Conservation (phyloP, 2,888 invertebrate genomes). For the Ceratothoa steindachneri region DNA sequence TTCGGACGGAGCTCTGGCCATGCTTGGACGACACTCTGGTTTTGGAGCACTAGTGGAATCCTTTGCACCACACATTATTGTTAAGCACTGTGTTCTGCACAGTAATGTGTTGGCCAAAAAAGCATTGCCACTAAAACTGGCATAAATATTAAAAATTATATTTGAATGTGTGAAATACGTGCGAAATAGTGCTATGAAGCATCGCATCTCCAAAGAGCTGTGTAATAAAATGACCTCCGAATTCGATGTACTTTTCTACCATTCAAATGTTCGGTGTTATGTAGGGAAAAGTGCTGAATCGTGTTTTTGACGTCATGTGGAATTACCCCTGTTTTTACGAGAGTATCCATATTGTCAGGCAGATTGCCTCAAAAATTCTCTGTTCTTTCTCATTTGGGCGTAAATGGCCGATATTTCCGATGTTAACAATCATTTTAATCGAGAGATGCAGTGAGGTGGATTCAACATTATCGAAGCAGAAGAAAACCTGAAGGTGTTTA, state of each 20-base stretch:
- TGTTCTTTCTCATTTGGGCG: not conserved
- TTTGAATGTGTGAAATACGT: not conserved
- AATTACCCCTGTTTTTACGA: slow-evolving; percentile 18
- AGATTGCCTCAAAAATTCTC: slow-evolving; percentile 9
- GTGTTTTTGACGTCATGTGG: not conserved
- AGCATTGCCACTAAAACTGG: not conserved
- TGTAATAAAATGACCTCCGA: not conserved
- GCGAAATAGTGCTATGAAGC: slow-evolving; percentile 4
- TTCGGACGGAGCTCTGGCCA: not conserved
- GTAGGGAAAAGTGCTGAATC: slow-evolving; percentile 18
- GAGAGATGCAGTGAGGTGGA: not conserved
- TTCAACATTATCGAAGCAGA: slow-evolving; percentile 3
- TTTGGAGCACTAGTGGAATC: not conserved
- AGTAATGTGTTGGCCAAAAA: not conserved
- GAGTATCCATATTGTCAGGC: not conserved
- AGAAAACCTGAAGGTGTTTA: too few species aligned
- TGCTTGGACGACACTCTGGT: not conserved
- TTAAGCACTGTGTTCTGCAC: slow-evolving; percentile 3
- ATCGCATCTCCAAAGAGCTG: not conserved
- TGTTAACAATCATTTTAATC: not conserved
- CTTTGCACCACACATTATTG: slow-evolving; percentile 1
- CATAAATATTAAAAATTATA: slow-evolving; percentile 1
- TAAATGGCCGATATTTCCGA: not conserved
- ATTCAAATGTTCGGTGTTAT: slow-evolving; percentile 14
- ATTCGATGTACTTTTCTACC: slow-evolving; percentile 7